Conservation (phyloP, 2,113 vertebrate genomes). For the Paramisgurnus dabryanus region DNA sequence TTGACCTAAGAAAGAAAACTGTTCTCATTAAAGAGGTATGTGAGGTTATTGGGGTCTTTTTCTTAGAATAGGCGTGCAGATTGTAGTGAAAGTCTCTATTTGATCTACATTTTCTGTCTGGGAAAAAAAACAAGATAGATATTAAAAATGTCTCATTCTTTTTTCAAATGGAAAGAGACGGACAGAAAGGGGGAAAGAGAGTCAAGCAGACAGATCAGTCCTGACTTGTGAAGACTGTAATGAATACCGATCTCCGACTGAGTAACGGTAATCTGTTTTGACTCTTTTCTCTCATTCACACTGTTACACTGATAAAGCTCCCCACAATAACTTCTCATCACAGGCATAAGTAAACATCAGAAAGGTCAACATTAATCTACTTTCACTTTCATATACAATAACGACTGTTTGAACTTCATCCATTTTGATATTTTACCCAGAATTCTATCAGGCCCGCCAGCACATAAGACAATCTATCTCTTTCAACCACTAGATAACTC, state of each 20-base stretch:
- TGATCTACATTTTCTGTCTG: background rate
- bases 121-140: background rate
- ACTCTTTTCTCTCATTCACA: constrained; percentile 30
- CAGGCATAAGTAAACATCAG: constrained; percentile 34
- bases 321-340: constrained; percentile 29
- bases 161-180: constrained; percentile 14
- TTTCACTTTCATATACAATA: constrained; percentile 18
- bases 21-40: too few species aligned
- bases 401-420: background rate
- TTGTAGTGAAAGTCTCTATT: too few species aligned
- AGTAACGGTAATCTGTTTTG: constrained; percentile 47
- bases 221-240: constrained; percentile 40
- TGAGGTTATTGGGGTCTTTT: too few species aligned
- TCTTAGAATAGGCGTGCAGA: background rate
- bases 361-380: constrained; percentile 39
- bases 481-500: background rate
- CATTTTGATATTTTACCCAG: constrained; percentile 15
- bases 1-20: too few species aligned
- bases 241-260: constrained; percentile 39
- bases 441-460: constrained; percentile 9
- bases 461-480: constrained; percentile 18
- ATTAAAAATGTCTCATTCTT: constrained; percentile 15
- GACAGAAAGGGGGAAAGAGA: constrained; percentile 13
- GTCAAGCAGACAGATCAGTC: constrained; percentile 20
- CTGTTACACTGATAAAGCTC: constrained; percentile 20